These are phyloP conservation scores for Dufourea novaeangliae DNA, from an alignment of 1,140 invertebrate genomes.

Conservation along the genomic window DNA sequence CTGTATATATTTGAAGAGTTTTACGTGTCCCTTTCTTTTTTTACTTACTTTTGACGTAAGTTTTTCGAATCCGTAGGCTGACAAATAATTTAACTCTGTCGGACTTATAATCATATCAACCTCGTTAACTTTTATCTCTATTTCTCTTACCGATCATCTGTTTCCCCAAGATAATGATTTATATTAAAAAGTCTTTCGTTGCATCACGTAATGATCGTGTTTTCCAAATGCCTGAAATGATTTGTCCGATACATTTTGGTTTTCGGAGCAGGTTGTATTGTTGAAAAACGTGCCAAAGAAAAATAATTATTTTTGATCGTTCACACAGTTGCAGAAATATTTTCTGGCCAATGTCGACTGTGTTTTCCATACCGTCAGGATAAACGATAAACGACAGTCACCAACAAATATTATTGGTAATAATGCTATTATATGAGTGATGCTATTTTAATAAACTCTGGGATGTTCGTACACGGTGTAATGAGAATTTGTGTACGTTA, in stretches of 20 bases:
- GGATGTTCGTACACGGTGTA: no score
- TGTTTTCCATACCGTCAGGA: no score
- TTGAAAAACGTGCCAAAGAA: not conserved
- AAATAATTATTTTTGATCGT: not conserved
- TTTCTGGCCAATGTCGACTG: not conserved
- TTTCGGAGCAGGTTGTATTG: not conserved
- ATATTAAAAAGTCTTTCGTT: not conserved
- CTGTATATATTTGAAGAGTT: no score
- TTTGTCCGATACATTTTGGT: not conserved
- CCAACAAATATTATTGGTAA: not conserved
- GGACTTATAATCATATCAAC: not conserved
- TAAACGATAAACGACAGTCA: not conserved
- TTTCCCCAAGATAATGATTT: not conserved
- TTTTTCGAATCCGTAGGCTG: no score
- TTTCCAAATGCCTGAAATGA: not conserved
- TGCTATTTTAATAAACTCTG: not conserved
- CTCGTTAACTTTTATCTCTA: no score
- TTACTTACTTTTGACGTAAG: no score
- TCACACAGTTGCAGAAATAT: not conserved
- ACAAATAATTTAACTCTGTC: not conserved
- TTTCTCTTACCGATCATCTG: not conserved
- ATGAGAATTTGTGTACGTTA: no score
- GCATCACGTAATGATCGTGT: no score
- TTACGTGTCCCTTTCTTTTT: no score
- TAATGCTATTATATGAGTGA: not conserved